These are phyloP conservation scores for Zaprionus africanus DNA, from an alignment of 1,140 invertebrate genomes.

Conservation along the genomic window DNA sequence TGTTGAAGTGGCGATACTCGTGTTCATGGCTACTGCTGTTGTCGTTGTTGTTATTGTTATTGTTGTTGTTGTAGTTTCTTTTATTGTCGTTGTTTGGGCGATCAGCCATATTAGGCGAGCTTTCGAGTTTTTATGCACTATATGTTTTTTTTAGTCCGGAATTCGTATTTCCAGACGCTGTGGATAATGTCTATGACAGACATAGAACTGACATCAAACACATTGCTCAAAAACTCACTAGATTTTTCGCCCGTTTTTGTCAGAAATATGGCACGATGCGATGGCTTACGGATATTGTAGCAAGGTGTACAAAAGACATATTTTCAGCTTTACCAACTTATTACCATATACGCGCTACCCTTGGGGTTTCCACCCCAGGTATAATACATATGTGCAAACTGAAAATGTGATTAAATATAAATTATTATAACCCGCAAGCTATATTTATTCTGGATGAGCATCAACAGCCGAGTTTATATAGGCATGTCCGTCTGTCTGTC, in stretches of 20 bases:
- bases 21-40: conserved; percentile 29
- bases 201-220: conserved; percentile 35
- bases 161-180: conserved; percentile 69
- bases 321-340: too few species aligned
- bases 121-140: conserved; percentile 33
- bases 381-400: too few species aligned
- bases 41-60: conserved; percentile 24
- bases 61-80: conserved; percentile 13
- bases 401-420: too few species aligned
- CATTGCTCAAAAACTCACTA: conserved; percentile 33
- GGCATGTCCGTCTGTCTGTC: too few species aligned
- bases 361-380: too few species aligned
- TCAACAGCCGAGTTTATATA: too few species aligned
- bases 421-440: too few species aligned
- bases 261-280: background rate
- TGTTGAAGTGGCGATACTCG: conserved; percentile 47
- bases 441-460: too few species aligned
- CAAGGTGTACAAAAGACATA: background rate
- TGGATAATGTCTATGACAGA: conserved; percentile 57
- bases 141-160: conserved; percentile 53
- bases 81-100: conserved; percentile 36
- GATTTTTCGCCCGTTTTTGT: background rate
- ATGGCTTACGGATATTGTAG: background rate
- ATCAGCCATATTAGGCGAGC: conserved; percentile 61
- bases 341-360: too few species aligned